These are phyloP conservation scores for Girardinichthys multiradiatus DNA, from an alignment of 2,113 vertebrate species.

Conservation along the genomic window DNA sequence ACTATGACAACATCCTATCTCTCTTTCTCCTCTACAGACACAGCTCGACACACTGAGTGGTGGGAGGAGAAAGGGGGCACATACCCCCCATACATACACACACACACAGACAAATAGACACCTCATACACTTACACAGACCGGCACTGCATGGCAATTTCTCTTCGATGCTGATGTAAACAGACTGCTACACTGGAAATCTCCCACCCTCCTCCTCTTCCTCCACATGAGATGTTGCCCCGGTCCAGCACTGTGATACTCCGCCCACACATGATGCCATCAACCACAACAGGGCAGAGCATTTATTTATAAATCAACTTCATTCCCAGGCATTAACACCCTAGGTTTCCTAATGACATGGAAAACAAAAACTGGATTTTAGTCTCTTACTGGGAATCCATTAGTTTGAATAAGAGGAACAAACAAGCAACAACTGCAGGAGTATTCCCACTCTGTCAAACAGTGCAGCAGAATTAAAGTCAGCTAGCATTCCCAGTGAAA, in stretches of 20 bases:
- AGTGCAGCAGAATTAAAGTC: constrained; percentile 35
- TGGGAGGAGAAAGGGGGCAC: constrained; percentile 16
- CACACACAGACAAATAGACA: constrained; percentile 19
- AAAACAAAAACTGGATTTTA: constrained; percentile 13
- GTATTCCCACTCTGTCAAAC: constrained; percentile 6
- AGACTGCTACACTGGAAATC: constrained; percentile 66
- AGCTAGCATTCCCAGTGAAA: constrained; percentile 40
- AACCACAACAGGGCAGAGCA: constrained; percentile 40
- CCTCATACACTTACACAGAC: constrained; percentile 35
- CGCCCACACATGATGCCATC: constrained; percentile 55
- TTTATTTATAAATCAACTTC: constrained; percentile 75
- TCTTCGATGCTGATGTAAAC: constrained; percentile 68
- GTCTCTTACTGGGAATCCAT: constrained; percentile 21
- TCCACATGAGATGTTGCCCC: constrained; percentile 39
- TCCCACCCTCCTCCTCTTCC: constrained; percentile 45
- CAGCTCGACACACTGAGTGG: constrained; percentile 35
- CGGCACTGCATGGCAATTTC: constrained; percentile 37
- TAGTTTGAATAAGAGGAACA: constrained; percentile 1
- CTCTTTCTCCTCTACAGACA: constrained; percentile 49
- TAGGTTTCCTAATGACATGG: constrained; percentile 31
- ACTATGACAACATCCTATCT: constrained; percentile 69
- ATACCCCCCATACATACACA: constrained; percentile 21
- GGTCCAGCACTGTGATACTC: constrained; percentile 27
- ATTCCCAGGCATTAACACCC: constrained; percentile 27
- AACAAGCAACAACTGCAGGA: constrained; percentile 1